Base-by-base conservation (phyloP, 2,797 vertebrate genomes). In the Dipus sagitta region DNA sequence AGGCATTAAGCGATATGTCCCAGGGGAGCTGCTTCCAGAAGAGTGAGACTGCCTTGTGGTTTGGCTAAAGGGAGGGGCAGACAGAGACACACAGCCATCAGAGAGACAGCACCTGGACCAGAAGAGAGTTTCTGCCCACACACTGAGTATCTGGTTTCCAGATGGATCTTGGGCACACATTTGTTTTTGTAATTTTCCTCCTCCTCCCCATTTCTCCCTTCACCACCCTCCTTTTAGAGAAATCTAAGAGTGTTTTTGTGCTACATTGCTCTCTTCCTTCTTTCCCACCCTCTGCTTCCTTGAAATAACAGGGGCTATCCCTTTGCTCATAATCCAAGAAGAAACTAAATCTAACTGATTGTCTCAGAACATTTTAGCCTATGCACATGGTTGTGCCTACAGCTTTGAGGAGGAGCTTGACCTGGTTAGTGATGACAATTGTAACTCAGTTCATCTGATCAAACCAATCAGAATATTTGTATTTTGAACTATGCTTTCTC, bases 101-200 rank as follows among this genome's bases (percentile, higher is more conserved):
- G 92, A 93, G 90, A 75, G 68, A 58, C 72, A 68, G 91, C 93
- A 95, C 96, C 96, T 94, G 96, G 91, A 86, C 79, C 82, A 72
- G 87, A 94, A 92, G 87, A 95, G 80, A 72, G 30, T 77, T 91
- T 94, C 52, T 93, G 96, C 96, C 96, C 96, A 97, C 96, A 96
- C 96, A 97, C 94, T 88, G 86, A 94, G 96, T 90, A 68, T 97
- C 97, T 97, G 97, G 96, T 91, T 94, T 96, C 96, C 97, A 97
- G 96, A 97, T 97, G 97, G 94, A 64, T 92, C 81, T 82, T 75
- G 86, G 95, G 79, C 92, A 95, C 76, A 90, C 72, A 93, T 94
- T 96, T 96, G 88, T 93, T 97, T 96, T 90, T 95, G 70, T 68
- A 93, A 96, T 96, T 92, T 52, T 38, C 21, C n/a, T 67, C 60